Evolutionary conservation across 1,140 invertebrate genomes (phyloP).

Genomic region (Whitmania pigra): DNA sequence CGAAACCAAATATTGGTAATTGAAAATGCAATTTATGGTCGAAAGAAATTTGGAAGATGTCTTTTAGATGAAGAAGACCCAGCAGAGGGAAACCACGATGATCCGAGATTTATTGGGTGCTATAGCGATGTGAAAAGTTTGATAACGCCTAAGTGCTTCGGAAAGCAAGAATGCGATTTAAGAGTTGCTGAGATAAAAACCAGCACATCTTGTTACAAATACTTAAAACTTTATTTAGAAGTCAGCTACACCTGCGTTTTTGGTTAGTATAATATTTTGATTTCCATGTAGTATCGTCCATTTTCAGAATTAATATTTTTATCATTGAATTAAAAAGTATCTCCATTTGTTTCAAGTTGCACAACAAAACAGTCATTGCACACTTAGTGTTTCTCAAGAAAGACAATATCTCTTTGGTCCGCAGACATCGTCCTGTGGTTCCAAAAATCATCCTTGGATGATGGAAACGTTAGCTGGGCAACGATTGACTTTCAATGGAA

Average conservation of each 20-base stretch:
- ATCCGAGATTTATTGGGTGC: background rate
- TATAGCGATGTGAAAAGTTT: background rate
- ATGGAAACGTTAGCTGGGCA: too few relatives aligned
- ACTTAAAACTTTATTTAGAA: background rate
- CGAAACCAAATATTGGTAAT: background rate
- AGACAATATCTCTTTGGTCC: too few relatives aligned
- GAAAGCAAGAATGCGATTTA: background rate
- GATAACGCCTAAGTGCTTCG: background rate
- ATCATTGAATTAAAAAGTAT: too few relatives aligned
- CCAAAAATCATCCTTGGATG: too few relatives aligned
- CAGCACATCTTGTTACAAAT: background rate
- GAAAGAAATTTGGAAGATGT: background rate
- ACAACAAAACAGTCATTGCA: too few relatives aligned
- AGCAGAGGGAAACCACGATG: background rate
- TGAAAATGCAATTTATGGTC: background rate
- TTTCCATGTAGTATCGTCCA: too few relatives aligned
- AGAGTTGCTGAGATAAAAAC: background rate
- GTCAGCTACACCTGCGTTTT: background rate
- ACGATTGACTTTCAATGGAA: too few relatives aligned
- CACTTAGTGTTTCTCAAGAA: too few relatives aligned
- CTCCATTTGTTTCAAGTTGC: too few relatives aligned
- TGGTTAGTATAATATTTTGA: background rate
- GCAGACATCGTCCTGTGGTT: too few relatives aligned
- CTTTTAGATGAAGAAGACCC: background rate
- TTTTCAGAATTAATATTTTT: too few relatives aligned